Evolutionary conservation across 2,888 invertebrate species (phyloP), one percentile per base, ranked within the genome.

Genomic region (Escarpia spicata): DNA sequence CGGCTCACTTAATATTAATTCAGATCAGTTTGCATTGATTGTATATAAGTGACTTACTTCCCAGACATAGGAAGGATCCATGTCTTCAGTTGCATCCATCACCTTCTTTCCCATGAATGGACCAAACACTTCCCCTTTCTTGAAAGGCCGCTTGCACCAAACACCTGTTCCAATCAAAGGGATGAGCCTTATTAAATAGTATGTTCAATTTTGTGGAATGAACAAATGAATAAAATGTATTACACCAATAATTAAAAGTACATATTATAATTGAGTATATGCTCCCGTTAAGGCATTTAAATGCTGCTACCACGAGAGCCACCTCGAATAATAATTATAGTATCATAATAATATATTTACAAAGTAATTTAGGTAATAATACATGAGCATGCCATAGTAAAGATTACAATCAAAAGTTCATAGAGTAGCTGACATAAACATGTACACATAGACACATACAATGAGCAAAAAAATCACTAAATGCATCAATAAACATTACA

Each of bases 61-160:
- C 96, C 96, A 96, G 31, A 96, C 95, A 94, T 94, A 96, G 93
- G 95, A 95, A 90, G 95, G 95, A 92, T 96, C 95, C 91, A 95
- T 95, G 90, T 94, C 94, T 9, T 94, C 95, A n/a, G 93, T 93
- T 26, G 94, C 94, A 75, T 95, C 94, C 52, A 94, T 92, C 10
- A 95, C 94, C 90, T 95, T 95, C 93, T 95, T 95, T 15, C 96
- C 96, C 45, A 94, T 94, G 94, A 95, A 96, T 0, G 96, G 96
- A 52, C 96, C 96, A 94, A 96, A 96, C 93, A 95, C 94, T 26
- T 93, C 93, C 2, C 95, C 95, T 90, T 94, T 94, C 6, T 93
- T 93, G 15, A 96, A 95, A 10, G 92, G 93, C 91, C 92, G 91
- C 60, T 93, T 93, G 93, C 95, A 94, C 94, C 95, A 96, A 43